phyloP scores from a whole-genome alignment of 1,140 invertebrate genomes.

The Nymphalis io region DNA sequence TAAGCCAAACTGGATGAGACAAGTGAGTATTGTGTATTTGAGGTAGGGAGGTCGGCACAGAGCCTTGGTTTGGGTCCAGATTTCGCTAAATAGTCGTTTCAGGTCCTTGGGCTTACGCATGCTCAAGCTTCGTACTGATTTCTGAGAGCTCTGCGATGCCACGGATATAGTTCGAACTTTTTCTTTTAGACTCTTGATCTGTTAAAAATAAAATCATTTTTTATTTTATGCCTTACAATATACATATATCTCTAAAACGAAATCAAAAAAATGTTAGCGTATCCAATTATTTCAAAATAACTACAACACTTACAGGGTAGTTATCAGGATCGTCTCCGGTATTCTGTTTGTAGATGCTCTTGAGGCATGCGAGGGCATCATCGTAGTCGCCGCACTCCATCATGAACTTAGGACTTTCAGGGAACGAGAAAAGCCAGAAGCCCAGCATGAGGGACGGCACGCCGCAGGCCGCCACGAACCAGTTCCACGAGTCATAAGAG shows the following conservation, averaged over 20 bases:
- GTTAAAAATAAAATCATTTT: constrained; percentile 17
- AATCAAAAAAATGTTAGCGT: too few species aligned
- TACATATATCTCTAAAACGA: too few species aligned
- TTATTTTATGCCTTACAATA: too few species aligned
- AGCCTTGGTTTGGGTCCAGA: constrained; percentile 85
- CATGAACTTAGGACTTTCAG: constrained; percentile 93
- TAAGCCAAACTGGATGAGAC: constrained; percentile 87
- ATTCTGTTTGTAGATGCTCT: constrained; percentile 86
- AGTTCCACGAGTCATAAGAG: constrained; percentile 88
- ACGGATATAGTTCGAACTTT: constrained; percentile 84
- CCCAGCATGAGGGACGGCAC: constrained; percentile 84
- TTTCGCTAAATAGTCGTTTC: constrained; percentile 83
- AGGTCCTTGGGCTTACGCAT: constrained; percentile 85
- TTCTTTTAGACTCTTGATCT: constrained; percentile 85
- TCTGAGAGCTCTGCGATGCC: constrained; percentile 80
- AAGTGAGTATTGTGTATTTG: constrained; percentile 86
- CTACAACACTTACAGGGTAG: constrained; percentile 83
- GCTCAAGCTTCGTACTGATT: constrained; percentile 82
- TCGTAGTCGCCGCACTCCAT: constrained; percentile 88
- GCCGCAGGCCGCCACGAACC: constrained; percentile 86
- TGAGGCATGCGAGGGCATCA: constrained; percentile 85
- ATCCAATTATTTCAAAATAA: too few species aligned
- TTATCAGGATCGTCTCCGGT: constrained; percentile 84
- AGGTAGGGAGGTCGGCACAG: constrained; percentile 86
- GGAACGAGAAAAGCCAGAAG: constrained; percentile 87